Base-by-base conservation (phyloP, 2,888 invertebrate species). In the Rhorus exstirpatorius region DNA sequence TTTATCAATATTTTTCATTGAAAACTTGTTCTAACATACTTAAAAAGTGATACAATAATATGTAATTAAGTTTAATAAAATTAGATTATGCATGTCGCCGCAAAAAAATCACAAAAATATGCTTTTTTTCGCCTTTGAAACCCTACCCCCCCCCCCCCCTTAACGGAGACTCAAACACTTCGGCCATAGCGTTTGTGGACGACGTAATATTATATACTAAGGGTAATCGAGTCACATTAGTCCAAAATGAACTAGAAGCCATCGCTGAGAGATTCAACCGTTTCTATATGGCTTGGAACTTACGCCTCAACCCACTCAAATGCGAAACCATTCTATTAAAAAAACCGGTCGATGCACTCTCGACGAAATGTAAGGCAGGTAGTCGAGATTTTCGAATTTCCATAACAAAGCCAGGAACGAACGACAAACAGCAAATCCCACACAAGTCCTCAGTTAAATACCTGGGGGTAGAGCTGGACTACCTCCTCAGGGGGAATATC, bases 291-390 rank as follows among this genome's bases (percentile, higher is more conserved):
- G 26, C 24, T 6, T 85, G 81, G 82, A 71, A 71, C 8, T 75
- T 82, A 0, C 70, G 80, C 0, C 41, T 83, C 0, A 83, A 77
- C 31, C 41, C 55, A 0, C 0, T 0, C 0, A 81, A 85, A 77
- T 83, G 81, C 26, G 84, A 84, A 35, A 76, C 79, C 0, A 85
- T 85, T 4, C n/a, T 84, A 2, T 72, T 83, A 8, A 41, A 85
- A 6, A 79, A 77, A 7, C 71, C 70, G 0, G n/a, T 61, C 3
- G n/a, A 79, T 7, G 4, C 24, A 3, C 12, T 78, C 1, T 31
- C 21, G 3, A 60, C 21, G 7, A 51, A 58, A 19, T 24, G 51
- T 19, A 51, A 26, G 3, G 4, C 21, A 4, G 41, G 65, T 0
- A 71, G 65, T 38, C 76, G 70, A 7, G 14, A 74, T 0, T 84